These are phyloP conservation scores for Penaeus chinensis DNA, from an alignment of 1,140 invertebrate species.

Conservation along the genomic window DNA sequence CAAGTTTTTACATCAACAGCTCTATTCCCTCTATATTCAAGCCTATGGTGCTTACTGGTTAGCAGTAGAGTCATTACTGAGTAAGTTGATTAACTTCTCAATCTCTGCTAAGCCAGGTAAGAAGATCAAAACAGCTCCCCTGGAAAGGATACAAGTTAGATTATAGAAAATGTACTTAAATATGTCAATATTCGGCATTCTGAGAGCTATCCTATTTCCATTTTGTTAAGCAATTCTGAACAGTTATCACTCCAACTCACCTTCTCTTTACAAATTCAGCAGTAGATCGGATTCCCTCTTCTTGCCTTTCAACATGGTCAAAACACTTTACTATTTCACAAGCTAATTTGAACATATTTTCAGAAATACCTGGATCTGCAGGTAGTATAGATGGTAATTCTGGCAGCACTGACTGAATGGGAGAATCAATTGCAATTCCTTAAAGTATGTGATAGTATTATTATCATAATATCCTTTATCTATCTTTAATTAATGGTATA, in stretches of 20 bases:
- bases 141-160: background rate
- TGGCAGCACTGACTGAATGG: slow-evolving; percentile 11
- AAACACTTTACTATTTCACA: slow-evolving; percentile 42
- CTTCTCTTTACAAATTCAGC: slow-evolving; percentile 16
- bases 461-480: too few species aligned
- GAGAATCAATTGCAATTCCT: too few species aligned
- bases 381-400: slow-evolving; percentile 48
- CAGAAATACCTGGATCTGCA: slow-evolving; percentile 70
- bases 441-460: too few species aligned
- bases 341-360: slow-evolving; percentile 66
- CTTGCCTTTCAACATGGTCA: slow-evolving; percentile 36
- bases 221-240: too few species aligned
- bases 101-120: slow-evolving; percentile 89
- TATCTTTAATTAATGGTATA: too few species aligned
- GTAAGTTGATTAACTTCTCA: slow-evolving; percentile 72
- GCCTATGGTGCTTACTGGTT: slow-evolving; percentile 22
- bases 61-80: slow-evolving; percentile 57
- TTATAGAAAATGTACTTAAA: slow-evolving; percentile 4
- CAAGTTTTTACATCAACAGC: background rate
- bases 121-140: slow-evolving; percentile 88
- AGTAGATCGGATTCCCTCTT: background rate
- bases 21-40: background rate
- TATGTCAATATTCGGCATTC: background rate
- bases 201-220: background rate
- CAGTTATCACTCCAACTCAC: background rate